Evolutionary conservation across 1,140 invertebrate genomes (phyloP), one percentile per base, ranked within the genome.

Genomic region (Drosophila subobscura): DNA sequence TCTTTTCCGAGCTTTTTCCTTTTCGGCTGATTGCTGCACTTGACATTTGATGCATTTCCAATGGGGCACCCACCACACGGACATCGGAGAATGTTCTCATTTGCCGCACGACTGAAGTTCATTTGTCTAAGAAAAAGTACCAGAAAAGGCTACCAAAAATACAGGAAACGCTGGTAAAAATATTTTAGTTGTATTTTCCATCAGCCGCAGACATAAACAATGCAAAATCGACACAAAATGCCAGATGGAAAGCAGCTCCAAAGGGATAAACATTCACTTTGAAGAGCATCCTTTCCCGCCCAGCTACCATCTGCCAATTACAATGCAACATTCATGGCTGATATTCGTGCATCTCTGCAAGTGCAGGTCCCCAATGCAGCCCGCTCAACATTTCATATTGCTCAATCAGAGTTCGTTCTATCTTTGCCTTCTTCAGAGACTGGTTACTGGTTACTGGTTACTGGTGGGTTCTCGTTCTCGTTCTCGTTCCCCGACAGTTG

Each of bases 101-200:
- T 79, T 79, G 58, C 76, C 73, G 73, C 67, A 72, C 58, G 67
- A 76, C 66, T 67, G 67, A 79, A 53, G 61, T 72, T 72, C 55
- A 76, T 72, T 72, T 67, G 60, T 58, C 59, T 46, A 58, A 59
- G 53, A 53, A 56, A 54, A 55, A 67, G 29, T 55, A 29, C 33
- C 50, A 47, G 8, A 16, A 55, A 50, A 54, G 29, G 7, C 51
- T 55, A 29, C 40, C 51, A 41, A 40, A 50, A 41, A 12, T 1
- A 37, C 4, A 12, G 33, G 10, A 5, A 27, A 27, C 5, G 5
- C 5, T 37, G 0, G 3, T 10, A 12, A 12, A 10, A 12, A 37
- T 37, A 12, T 37, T 12, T 37, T 12, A 37, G 10, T 37, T 12
- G 33, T 37, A 37, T 37, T 37, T 37, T 8, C 12, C 22, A 42